A percentile compares a stretch with the other conserved stretches of the same genome.
Conservation (phyloP, 2,888 invertebrate species). For the Parnassius glacialis region DNA sequence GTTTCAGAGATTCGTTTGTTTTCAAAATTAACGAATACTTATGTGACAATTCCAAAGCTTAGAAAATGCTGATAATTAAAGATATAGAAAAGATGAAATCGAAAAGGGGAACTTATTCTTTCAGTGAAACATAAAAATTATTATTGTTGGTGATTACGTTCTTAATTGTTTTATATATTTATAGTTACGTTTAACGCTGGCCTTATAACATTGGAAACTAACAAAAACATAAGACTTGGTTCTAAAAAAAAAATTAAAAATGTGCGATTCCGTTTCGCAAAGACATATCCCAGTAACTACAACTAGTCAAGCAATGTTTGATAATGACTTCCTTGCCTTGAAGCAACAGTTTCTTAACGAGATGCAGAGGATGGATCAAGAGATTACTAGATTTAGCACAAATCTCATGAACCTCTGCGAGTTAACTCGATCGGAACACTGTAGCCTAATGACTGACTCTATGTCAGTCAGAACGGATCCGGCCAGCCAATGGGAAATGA, state of each 20-base stretch:
- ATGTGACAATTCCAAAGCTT: too few relatives aligned
- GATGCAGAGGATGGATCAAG: constrained; percentile 51
- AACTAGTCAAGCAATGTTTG: constrained; percentile 45
- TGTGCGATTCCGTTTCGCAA: constrained; percentile 19
- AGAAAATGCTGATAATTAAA: too few relatives aligned
- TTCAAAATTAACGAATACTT: too few relatives aligned
- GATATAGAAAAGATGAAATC: too few relatives aligned
- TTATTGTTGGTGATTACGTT: too few relatives aligned
- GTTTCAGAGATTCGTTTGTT: too few relatives aligned
- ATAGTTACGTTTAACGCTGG: too few relatives aligned
- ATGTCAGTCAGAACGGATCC: constrained; percentile 13
- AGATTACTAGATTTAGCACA: constrained; percentile 50
- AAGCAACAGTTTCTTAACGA: constrained; percentile 49
- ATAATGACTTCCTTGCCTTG: constrained; percentile 44
- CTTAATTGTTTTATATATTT: too few relatives aligned
- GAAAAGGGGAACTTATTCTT: too few relatives aligned
- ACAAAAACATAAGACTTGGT: constrained; percentile 3
- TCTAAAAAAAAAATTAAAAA: constrained; percentile 16
- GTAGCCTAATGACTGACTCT: constrained; percentile 8
- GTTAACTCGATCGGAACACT: constrained; percentile 23
- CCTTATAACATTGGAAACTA: background rate
- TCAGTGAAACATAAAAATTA: too few relatives aligned
- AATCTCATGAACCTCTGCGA: constrained; percentile 39
- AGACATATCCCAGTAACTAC: constrained; percentile 42
- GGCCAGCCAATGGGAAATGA: constrained; percentile 37